Conservation (phyloP, 1,140 invertebrate species). For the Drosophila kikkawai region DNA sequence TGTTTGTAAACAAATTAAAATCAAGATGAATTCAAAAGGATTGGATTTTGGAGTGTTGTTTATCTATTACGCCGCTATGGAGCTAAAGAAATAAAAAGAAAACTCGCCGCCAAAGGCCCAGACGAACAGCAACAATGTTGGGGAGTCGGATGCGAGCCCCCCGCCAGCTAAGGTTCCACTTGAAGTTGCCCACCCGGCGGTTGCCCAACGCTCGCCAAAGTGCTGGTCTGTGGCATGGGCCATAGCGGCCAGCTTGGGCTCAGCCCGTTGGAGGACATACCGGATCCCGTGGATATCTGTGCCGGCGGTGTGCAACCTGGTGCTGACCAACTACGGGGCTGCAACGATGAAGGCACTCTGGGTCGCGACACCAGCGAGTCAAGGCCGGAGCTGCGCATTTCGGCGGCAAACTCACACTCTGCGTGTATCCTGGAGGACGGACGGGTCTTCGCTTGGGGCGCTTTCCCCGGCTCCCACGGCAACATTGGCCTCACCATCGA, state of each 20-base stretch:
- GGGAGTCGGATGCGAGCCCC: constrained; percentile 30
- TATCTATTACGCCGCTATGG: no score
- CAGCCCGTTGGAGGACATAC: constrained; percentile 88
- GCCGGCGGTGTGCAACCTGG: constrained; percentile 97
- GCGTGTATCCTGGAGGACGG: constrained; percentile 94
- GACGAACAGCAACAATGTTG: constrained; percentile 56
- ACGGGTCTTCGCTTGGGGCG: constrained; percentile 94
- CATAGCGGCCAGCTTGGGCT: constrained; percentile 96
- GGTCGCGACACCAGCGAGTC: constrained; percentile 92
- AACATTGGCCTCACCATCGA: constrained; percentile 93
- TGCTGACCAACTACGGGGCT: constrained; percentile 93
- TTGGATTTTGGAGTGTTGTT: no score
- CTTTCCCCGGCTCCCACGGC: constrained; percentile 94
- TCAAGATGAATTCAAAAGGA: no score
- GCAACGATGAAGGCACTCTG: constrained; percentile 97
- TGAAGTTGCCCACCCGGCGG: constrained; percentile 85
- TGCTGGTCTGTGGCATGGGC: constrained; percentile 93
- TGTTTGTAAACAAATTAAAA: no score
- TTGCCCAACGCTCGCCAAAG: constrained; percentile 86
- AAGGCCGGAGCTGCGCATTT: constrained; percentile 89
- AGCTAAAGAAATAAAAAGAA: no score
- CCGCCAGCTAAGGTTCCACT: constrained; percentile 50
- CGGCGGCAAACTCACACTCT: constrained; percentile 97
- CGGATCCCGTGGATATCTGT: constrained; percentile 90
- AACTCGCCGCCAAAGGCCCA: constrained; percentile 26